Conservation (phyloP, 2,797 vertebrate species). For the Sebastes oblongus region DNA sequence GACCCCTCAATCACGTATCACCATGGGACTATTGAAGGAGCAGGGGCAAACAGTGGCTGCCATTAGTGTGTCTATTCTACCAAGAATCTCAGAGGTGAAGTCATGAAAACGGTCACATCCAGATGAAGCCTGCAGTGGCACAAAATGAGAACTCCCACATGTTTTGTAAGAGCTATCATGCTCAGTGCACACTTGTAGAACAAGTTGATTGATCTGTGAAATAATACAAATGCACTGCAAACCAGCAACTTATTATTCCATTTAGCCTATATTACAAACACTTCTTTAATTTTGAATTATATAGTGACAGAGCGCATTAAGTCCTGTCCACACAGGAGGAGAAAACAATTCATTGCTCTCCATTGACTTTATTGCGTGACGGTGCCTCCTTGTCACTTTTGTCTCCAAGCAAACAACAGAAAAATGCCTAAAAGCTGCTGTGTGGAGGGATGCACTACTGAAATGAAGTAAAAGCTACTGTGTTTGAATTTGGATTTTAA, state of each 20-base stretch:
- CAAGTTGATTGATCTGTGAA: not conserved
- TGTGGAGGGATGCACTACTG: not conserved
- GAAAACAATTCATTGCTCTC: too few species aligned
- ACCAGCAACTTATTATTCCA: not conserved
- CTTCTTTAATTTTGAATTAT: not conserved
- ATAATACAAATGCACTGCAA: not conserved
- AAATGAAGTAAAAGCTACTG: not conserved
- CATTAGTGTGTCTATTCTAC: slow-evolving; percentile 19
- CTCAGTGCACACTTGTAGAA: not conserved
- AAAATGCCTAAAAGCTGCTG: too few species aligned
- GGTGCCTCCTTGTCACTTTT: too few species aligned
- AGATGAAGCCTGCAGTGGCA: not conserved
- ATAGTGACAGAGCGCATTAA: too few species aligned
- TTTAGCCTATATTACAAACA: not conserved
- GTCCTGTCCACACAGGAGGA: rapidly evolving
- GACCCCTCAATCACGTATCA: slow-evolving; percentile 27
- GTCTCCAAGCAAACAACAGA: too few species aligned
- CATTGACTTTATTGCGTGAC: too few species aligned
- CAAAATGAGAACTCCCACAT: not conserved
- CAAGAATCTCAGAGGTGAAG: slow-evolving; percentile 27
- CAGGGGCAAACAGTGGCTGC: slow-evolving; percentile 17
- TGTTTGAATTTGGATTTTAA: not conserved
- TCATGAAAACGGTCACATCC: slow-evolving; percentile 39
- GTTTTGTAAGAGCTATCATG: not conserved
- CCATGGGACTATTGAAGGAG: slow-evolving; percentile 28